Evolutionary conservation across 2,113 vertebrate genomes (phyloP).

Genomic region (Lagopus leucura): DNA sequence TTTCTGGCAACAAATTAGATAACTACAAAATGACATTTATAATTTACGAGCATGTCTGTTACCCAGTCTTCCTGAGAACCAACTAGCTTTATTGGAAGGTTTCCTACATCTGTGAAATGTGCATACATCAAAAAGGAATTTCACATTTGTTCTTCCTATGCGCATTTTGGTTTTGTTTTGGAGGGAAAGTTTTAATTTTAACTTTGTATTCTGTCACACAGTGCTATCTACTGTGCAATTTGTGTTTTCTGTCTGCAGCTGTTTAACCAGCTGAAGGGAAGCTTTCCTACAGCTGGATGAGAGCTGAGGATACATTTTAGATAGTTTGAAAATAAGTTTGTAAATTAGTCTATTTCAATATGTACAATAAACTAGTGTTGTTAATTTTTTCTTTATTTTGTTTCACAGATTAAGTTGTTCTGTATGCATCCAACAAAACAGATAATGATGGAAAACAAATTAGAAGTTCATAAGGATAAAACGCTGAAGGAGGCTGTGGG

Average conservation of each 20-base stretch:
- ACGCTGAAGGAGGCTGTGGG: slow-evolving; percentile 94
- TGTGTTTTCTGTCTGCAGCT: background rate
- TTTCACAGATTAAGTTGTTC: slow-evolving; percentile 93
- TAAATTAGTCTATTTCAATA: background rate
- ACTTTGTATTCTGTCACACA: background rate
- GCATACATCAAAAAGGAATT: background rate
- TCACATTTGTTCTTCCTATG: accelerated
- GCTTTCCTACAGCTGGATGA: background rate
- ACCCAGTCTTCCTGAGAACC: background rate
- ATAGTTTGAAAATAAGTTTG: background rate
- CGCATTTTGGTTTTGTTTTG: background rate
- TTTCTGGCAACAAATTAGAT: background rate
- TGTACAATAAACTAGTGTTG: background rate
- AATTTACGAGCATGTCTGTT: background rate
- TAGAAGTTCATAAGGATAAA: slow-evolving; percentile 98
- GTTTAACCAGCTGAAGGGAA: background rate
- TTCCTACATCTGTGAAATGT: background rate
- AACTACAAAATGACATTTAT: background rate
- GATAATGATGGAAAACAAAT: slow-evolving; percentile 96
- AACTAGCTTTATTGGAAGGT: background rate
- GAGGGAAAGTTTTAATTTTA: background rate
- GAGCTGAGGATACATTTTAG: background rate
- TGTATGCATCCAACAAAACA: slow-evolving; percentile 95
- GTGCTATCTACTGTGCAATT: background rate
- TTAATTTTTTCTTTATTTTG: background rate